Conservation (phyloP, 2,797 vertebrate genomes). For the Phrynocephalus vlangalii region DNA sequence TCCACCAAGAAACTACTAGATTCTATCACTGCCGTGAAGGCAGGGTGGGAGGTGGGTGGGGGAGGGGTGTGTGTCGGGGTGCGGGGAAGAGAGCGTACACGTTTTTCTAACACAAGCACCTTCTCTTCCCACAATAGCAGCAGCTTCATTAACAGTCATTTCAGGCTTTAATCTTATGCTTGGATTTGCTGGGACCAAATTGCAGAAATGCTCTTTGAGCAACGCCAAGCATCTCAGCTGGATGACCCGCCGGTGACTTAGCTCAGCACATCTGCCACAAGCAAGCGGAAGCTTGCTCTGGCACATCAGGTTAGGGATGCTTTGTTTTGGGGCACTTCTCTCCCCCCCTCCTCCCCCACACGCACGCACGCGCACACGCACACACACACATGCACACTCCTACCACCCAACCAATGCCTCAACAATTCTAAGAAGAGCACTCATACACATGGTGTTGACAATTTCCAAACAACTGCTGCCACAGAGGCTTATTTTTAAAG, state of each 20-base stretch:
- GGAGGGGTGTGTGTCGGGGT: too few species aligned
- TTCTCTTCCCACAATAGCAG: neutral
- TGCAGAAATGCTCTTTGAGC: neutral
- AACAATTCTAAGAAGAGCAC: fast-evolving
- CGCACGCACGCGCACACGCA: too few species aligned
- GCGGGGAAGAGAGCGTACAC: neutral
- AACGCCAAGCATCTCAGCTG: neutral
- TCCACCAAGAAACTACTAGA: neutral
- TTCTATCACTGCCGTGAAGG: neutral
- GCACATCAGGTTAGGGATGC: neutral
- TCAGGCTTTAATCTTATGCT: neutral
- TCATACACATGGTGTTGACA: neutral
- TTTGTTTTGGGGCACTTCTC: neutral
- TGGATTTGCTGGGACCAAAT: neutral
- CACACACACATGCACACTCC: neutral
- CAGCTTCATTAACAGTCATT: neutral
- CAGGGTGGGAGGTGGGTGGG: neutral
- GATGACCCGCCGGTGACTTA: neutral
- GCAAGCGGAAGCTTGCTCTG: neutral
- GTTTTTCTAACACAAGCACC: neutral
- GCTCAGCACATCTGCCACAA: neutral
- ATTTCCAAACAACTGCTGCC: neutral
- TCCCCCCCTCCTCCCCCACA: neutral
- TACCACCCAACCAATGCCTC: neutral
- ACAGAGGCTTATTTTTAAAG: neutral